Evolutionary conservation across 2,888 invertebrate genomes (phyloP).

Genomic region (Nomada hirtipes): DNA sequence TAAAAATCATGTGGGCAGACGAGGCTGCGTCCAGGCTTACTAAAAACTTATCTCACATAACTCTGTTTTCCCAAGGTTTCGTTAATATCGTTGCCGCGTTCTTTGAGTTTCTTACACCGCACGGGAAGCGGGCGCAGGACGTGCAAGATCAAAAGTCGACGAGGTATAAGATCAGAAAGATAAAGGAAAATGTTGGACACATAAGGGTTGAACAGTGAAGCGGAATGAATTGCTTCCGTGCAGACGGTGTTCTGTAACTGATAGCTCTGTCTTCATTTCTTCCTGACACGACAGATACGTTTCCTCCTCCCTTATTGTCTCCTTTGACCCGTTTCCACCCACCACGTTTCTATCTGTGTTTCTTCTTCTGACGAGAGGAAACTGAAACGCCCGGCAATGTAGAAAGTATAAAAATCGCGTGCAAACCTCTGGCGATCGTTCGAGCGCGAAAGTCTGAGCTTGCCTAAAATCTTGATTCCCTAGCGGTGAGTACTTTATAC

Average conservation of each 20-base stretch:
- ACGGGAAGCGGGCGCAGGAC: constrained; percentile 23
- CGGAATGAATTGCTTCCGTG: constrained; percentile 79
- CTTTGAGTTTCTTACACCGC: constrained; percentile 37
- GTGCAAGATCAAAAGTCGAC: constrained; percentile 66
- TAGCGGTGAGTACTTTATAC: neutral
- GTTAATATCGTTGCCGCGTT: constrained; percentile 22
- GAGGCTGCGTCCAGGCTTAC: neutral
- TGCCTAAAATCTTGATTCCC: constrained; percentile 22
- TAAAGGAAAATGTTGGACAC: constrained; percentile 64
- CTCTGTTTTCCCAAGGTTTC: constrained; percentile 2
- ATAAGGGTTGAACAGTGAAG: constrained; percentile 71
- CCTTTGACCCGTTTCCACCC: constrained; percentile 73
- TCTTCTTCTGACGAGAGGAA: constrained; percentile 48
- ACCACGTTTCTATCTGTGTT: constrained; percentile 54
- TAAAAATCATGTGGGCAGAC: neutral
- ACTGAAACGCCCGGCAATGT: constrained; percentile 33
- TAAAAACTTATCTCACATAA: constrained; percentile 34
- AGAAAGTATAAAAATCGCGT: constrained; percentile 24
- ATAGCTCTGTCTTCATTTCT: constrained; percentile 79
- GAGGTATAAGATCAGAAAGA: constrained; percentile 65
- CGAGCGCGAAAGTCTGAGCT: constrained; percentile 45
- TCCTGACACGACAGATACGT: constrained; percentile 75
- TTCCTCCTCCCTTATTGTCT: constrained; percentile 73
- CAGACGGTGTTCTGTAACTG: constrained; percentile 79
- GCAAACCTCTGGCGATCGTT: constrained; percentile 24